Conservation (phyloP, 2,888 invertebrate genomes). For the Acheta domesticus region DNA sequence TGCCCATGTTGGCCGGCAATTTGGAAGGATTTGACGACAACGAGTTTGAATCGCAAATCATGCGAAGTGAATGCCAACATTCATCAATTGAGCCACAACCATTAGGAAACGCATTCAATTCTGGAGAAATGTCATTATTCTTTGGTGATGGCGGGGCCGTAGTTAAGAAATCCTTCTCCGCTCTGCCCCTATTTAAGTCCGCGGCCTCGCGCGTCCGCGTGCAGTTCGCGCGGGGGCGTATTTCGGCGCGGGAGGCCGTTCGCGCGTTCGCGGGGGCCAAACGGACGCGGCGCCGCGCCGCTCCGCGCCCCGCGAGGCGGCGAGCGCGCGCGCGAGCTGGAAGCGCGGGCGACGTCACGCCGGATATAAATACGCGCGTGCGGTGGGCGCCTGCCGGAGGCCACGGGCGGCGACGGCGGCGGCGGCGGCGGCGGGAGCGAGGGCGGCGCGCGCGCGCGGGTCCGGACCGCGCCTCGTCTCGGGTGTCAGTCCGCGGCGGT, state of each 20-base stretch:
- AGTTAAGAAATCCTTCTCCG: no score
- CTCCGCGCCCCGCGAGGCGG: background rate
- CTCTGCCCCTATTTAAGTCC: no score
- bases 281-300: background rate
- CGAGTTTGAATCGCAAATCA: no score
- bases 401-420: background rate
- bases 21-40: no score
- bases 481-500: background rate
- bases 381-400: background rate
- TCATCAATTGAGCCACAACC: no score
- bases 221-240: background rate
- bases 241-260: background rate
- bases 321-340: constrained; percentile 3
- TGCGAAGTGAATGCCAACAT: no score
- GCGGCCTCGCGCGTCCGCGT: no score
- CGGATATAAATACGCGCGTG: constrained; percentile 3
- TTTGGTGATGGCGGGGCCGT: no score
- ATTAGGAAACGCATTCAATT: no score
- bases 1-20: no score
- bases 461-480: background rate
- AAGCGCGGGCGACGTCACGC: constrained; percentile 3
- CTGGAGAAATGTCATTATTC: no score
- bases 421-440: background rate
- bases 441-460: background rate
- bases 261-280: background rate